A percentile compares a stretch with the other conserved stretches of the same genome.
Evolutionary conservation across 2,888 invertebrate species (phyloP).

Genomic region (Philaethria dido): DNA sequence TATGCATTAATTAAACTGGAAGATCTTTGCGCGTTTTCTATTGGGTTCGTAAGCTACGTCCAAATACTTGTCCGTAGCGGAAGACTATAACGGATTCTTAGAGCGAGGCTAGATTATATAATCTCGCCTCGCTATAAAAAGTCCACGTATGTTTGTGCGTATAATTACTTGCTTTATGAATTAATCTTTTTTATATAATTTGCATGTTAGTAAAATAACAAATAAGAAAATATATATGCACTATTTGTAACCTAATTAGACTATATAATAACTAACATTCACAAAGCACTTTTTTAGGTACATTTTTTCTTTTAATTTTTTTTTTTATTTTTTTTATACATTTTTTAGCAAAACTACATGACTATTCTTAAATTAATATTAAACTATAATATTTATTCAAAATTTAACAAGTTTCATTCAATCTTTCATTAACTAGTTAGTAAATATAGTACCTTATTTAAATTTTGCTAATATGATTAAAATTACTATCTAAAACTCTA

Average conservation of each 20-base stretch:
- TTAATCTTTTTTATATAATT: not conserved
- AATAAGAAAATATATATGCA: conserved; percentile 6
- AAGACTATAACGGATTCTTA: not conserved
- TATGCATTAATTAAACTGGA: conserved; percentile 4
- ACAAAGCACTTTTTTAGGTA: not conserved
- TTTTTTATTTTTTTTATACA: not conserved
- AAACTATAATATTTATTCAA: not conserved
- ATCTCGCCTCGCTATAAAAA: conserved; percentile 3
- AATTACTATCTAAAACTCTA: conserved; percentile 11
- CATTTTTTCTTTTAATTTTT: not conserved
- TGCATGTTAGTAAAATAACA: not conserved
- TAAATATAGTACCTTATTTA: conserved; percentile 3
- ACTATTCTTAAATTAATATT: not conserved
- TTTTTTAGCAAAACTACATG: conserved; percentile 1
- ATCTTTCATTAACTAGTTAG: not conserved
- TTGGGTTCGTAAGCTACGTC: not conserved
- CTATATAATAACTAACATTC: conserved; percentile 4
- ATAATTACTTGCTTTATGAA: not conserved
- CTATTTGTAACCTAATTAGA: conserved; percentile 5
- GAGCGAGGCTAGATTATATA: not conserved
- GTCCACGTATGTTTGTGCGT: conserved; percentile 4
- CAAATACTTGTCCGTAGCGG: not conserved
- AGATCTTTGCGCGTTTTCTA: not conserved
- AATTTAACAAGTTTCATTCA: not conserved
- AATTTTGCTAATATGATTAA: conserved; percentile 5